A percentile compares a stretch with the other conserved stretches of the same genome.
phyloP scores from a whole-genome alignment of 2,888 invertebrate genomes.

The Phalera bucephala region DNA sequence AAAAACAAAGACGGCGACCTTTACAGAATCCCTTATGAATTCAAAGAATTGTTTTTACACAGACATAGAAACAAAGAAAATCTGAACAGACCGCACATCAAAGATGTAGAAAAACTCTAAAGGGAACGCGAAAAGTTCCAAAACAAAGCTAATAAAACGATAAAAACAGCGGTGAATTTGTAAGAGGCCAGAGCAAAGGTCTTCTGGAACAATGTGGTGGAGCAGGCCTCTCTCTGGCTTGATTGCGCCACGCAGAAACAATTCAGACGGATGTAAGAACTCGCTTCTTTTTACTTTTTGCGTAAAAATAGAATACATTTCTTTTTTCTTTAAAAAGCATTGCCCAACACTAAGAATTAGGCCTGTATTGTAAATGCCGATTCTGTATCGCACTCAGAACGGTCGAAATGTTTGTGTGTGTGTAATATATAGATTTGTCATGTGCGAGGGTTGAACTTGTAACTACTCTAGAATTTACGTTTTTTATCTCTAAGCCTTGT shows the following conservation, averaged over 20 bases:
- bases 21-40: conserved; percentile 27
- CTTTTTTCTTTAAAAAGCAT: too few relatives aligned
- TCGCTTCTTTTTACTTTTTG: conserved; percentile 32
- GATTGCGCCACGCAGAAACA: conserved; percentile 50
- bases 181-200: conserved; percentile 56
- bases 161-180: conserved; percentile 64
- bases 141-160: conserved; percentile 71
- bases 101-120: conserved; percentile 55
- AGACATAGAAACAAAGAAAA: conserved; percentile 25
- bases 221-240: conserved; percentile 43
- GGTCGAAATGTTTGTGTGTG: too few relatives aligned
- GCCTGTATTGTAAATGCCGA: too few relatives aligned
- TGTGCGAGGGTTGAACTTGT: too few relatives aligned
- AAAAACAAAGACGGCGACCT: conserved; percentile 19
- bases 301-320: conserved; percentile 21
- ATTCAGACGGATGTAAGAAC: conserved; percentile 41
- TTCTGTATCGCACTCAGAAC: too few relatives aligned
- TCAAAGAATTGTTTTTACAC: conserved; percentile 28
- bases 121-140: conserved; percentile 50
- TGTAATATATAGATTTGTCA: too few relatives aligned
- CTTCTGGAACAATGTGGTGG: conserved; percentile 63
- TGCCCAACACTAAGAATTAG: too few relatives aligned
- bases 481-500: too few relatives aligned
- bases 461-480: too few relatives aligned
- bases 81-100: conserved; percentile 44